A percentile compares a stretch with the other conserved stretches of the same genome.
These are phyloP conservation scores for Habrosyne pyritoides DNA, from an alignment of 2,888 invertebrate species.

Conservation along the genomic window DNA sequence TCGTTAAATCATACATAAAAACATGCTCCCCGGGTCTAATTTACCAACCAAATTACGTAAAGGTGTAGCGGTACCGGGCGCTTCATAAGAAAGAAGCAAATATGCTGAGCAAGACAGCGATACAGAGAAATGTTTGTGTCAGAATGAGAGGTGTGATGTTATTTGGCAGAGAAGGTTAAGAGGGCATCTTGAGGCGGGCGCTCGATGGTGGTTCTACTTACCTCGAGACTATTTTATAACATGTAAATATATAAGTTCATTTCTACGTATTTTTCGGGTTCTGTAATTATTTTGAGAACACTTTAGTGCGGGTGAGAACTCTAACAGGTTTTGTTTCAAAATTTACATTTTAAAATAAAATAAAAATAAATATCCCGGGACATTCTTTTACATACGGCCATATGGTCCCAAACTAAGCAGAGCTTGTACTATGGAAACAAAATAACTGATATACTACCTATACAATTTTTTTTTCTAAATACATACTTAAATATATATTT, in stretches of 20 bases:
- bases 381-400: too few relatives aligned
- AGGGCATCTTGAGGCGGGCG: slow-evolving; percentile 48
- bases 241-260: slow-evolving; percentile 9
- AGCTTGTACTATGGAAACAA: too few relatives aligned
- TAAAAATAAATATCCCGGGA: too few relatives aligned
- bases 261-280: not conserved
- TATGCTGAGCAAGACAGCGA: slow-evolving; percentile 30
- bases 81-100: slow-evolving; percentile 37
- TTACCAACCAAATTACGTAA: slow-evolving; percentile 46
- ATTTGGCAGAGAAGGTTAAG: slow-evolving; percentile 42
- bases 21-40: slow-evolving; percentile 35
- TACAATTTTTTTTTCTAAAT: too few relatives aligned
- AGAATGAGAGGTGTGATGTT: slow-evolving; percentile 39
- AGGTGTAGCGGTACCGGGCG: slow-evolving; percentile 20
- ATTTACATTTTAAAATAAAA: too few relatives aligned
- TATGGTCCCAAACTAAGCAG: too few relatives aligned
- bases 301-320: not conserved
- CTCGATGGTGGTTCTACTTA: slow-evolving; percentile 30
- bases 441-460: too few relatives aligned
- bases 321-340: not conserved
- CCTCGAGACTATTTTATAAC: slow-evolving; percentile 31
- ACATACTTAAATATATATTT: too few relatives aligned
- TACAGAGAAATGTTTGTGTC: slow-evolving; percentile 13
- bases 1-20: slow-evolving; percentile 38
- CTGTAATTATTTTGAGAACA: not conserved